phyloP scores from a whole-genome alignment of 2,113 vertebrate species.

The Laticauda laticaudata region DNA sequence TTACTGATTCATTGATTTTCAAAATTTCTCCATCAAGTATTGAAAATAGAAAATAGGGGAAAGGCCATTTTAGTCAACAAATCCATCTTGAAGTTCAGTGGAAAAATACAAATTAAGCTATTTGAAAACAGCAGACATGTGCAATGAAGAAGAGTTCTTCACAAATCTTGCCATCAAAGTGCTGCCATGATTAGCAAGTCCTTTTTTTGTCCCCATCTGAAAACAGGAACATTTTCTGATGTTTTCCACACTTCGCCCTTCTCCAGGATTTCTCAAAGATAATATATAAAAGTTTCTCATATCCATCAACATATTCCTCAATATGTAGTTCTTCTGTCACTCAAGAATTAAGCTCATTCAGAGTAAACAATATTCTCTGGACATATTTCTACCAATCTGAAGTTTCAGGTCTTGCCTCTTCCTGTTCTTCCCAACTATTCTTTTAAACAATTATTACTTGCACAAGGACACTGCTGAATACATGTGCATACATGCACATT shows the following conservation, averaged over 20 bases:
- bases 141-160: not conserved
- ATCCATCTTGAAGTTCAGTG: not conserved
- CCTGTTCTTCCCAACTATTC: not conserved
- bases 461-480: not conserved
- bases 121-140: not conserved
- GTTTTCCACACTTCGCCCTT: not conserved
- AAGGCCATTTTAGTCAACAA: not conserved
- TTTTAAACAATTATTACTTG: not conserved
- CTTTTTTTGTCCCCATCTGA: not conserved
- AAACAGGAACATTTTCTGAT: not conserved
- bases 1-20: not conserved
- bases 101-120: not conserved
- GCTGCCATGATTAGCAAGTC: not conserved
- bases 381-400: not conserved
- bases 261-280: not conserved
- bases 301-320: not conserved
- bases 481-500: not conserved
- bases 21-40: not conserved
- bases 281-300: not conserved
- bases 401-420: not conserved
- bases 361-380: not conserved
- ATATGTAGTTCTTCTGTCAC: not conserved
- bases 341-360: not conserved
- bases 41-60: not conserved
- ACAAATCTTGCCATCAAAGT: not conserved